Evolutionary conservation across 2,113 vertebrate genomes (phyloP), one percentile per base, ranked within the genome.

Genomic region (Pteropus alecto): DNA sequence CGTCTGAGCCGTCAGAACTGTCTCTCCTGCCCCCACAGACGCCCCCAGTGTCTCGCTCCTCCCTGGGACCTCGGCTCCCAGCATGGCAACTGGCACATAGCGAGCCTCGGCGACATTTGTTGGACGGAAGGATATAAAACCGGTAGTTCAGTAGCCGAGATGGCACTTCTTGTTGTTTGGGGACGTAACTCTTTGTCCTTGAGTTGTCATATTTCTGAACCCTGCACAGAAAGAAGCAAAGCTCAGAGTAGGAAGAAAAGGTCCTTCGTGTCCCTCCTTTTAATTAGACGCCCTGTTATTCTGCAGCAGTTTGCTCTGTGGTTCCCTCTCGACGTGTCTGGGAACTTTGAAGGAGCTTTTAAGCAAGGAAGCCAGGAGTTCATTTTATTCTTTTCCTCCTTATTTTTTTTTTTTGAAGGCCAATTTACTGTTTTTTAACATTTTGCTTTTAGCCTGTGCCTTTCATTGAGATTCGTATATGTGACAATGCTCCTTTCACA

Each of bases 231-330:
- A 86, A 87, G 93, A 94, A 88, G 95, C 95, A 35, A 68, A 92
- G 77, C 58, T 68, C 46, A 63, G 87, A 73, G 65, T 3, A 43
- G 84, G 54, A 90, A 96, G 94, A 93, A 96, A 85, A 79, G 93
- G 91, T 63, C 81, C 86, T 93, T 82, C 41, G 2, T 61, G 41
- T 48, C 4, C 0, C 83, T 93, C 68, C 96, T 93, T 94, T 87
- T 97, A 95, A 97, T 96, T 93, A 96, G 94, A 84, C 0, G 4
- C 91, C 81, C 93, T 30, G 85, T 93, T 92, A 95, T 87, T 96
- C 48, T 30, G 96, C 77, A 33, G 94, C 94, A 28, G 9, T 85
- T 78, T 74, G 65, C 73, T 1, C 60, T 0, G 77, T 22, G 95
- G 67, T 63, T 79, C 54, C 82, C 38, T 79, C 95, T 51, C 76